Conservation (phyloP, 1,140 invertebrate genomes). For the Amyelois transitella region DNA sequence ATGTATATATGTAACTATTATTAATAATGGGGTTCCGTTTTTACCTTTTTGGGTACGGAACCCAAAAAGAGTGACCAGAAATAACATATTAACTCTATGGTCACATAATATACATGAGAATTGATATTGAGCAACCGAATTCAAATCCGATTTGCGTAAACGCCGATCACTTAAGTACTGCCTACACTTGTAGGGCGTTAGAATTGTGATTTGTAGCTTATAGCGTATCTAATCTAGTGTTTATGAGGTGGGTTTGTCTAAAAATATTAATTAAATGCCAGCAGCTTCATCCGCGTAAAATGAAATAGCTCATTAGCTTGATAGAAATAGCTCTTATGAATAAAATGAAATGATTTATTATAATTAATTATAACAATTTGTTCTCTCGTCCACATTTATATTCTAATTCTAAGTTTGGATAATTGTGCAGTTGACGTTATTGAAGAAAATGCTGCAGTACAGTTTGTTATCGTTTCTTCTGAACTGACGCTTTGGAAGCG, state of each 20-base stretch:
- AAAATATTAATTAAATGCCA: no score
- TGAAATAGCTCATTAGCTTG: no score
- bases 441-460: no score
- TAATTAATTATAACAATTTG: no score
- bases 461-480: no score
- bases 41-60: not conserved
- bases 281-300: no score
- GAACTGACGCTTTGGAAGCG: no score
- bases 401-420: no score
- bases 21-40: not conserved
- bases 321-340: no score
- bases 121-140: constrained; percentile 42
- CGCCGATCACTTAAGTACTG: constrained; percentile 9
- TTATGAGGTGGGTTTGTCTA: not conserved
- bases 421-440: no score
- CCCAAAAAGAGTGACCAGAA: not conserved
- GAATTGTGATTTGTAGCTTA: not conserved
- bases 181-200: not conserved
- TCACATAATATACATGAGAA: constrained; percentile 1
- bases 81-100: not conserved
- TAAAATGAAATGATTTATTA: no score
- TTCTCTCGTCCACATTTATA: no score
- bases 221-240: not conserved
- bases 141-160: constrained; percentile 53
- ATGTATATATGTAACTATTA: not conserved